Base-by-base conservation (phyloP, 2,888 invertebrate species). In the Drosophila sordidula region DNA sequence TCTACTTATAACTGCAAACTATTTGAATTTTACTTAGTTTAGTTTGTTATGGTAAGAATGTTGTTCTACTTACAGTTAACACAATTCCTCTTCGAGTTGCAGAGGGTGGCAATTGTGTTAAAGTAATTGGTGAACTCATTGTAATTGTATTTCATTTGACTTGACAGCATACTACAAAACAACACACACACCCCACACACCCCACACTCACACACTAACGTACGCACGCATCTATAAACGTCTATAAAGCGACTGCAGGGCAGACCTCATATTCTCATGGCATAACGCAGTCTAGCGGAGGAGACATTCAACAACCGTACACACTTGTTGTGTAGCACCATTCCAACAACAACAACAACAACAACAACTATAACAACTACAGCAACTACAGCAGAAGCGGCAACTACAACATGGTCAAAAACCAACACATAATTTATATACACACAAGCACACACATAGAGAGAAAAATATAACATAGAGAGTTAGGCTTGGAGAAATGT, bases 11-110 rank as follows among this genome's bases (percentile, higher is more conserved):
- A 83, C 69, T 79, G 70, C 87, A 84, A 86, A 84, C 89, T 80
- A 84, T 78, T 88, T 83, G 84, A 83, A 88, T 88, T 83, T 88
- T 80, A 77, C 78, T 70, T 75, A 88, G 83, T 80, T 86, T 88
- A 84, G 83, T 84, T 86, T 84, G 89, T 84, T 84, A 84, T 86
- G 83, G 83, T 84, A 66, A 84, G 83, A 51, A 59, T 22, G 9
- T 18, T n/a, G 34, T 9, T 16, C 12, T 3, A 14, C 9, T 2
- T 34, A 0, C 42, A 4, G 4, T 22, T 26, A 49, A 25, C 56
- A 38, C n/a, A 18, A 49, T 38, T 56, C 49, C 56, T 49, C 26
- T 18, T 26, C 22, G 6, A n/a, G 9, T 26, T 5, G 14, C 12
- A 8, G 9, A 2, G 49, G 16, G 26, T 56, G 56, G 56, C 49